phyloP scores from a whole-genome alignment of 2,797 vertebrate species.

The Mergus octosetaceus region DNA sequence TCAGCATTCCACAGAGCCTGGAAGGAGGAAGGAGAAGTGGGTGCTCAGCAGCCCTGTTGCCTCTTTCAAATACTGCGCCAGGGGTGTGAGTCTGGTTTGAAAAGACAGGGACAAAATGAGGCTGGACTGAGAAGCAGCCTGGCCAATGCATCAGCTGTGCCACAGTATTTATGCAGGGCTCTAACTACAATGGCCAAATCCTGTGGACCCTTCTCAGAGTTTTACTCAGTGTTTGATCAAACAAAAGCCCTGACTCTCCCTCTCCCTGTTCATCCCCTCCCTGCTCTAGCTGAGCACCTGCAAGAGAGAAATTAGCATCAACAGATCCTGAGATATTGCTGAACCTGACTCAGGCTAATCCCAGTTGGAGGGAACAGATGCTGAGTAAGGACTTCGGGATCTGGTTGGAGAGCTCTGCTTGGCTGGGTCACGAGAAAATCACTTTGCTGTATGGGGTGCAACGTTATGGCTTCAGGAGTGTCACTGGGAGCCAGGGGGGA shows the following conservation, averaged over 20 bases:
- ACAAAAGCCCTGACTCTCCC: not conserved
- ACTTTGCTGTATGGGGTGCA: not conserved
- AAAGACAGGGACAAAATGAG: not conserved
- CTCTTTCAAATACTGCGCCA: not conserved
- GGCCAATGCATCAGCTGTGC: not conserved
- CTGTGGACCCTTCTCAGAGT: not conserved
- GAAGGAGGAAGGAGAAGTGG: not conserved
- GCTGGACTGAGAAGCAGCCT: not conserved
- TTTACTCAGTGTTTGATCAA: not conserved
- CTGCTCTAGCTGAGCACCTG: not conserved
- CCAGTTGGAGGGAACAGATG: not conserved
- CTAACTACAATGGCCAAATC: not conserved
- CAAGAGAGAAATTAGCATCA: not conserved
- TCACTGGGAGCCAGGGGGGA: not conserved
- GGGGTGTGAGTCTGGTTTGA: not conserved
- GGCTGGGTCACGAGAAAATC: not conserved
- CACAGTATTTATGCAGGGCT: not conserved
- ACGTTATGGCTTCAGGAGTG: not conserved
- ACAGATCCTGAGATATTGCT: not conserved
- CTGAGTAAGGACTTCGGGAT: conserved; percentile 21
- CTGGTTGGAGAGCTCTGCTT: not conserved
- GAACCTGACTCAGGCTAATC: not conserved
- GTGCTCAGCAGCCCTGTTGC: not conserved
- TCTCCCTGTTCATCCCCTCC: not conserved
- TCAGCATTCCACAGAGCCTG: accelerated